Base-by-base conservation (phyloP, 2,113 vertebrate genomes). In the Tiliqua scincoides region DNA sequence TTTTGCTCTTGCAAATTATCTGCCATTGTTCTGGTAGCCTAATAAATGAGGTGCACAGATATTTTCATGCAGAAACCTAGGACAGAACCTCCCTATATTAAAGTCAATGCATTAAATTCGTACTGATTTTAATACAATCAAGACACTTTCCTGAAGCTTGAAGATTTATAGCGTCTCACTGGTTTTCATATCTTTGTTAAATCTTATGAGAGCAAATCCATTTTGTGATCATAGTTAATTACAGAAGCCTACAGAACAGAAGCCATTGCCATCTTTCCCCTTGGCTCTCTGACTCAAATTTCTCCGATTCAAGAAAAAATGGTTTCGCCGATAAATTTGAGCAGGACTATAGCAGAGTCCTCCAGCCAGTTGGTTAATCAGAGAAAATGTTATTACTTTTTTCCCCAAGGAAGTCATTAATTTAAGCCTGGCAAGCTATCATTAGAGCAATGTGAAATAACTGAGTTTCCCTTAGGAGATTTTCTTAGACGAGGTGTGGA, bases 301-400 rank as follows among this genome's bases (percentile, higher is more conserved):
- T 91, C 89, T 91, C 78, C 88, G 89, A 86, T 89, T 93, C 48
- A 88, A 91, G 91, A 89, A 86, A 94, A 94, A 93, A 94, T 92
- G 88, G 30, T n/a, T 93, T 93, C 89, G 71, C 87, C 89, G 88
- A 93, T 94, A 90, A 91, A 92, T 94, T 92, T 89, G 84, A 92
- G 85, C 91, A 93, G 91, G 92, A 87, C 91, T 86, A 21, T 82
- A 89, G 73, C 68, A 79, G 88, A 92, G 85, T 93, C 91, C 92
- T 91, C 89, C 90, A 95, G 92, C 93, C 87, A 88, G 89, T 91
- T 93, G 89, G 88, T 91, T 94, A 95, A 95, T 92, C 92, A 86
- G 90, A 92, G 93, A 94, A 95, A 94, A 94, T 94, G 91, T 93
- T 94, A 94, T 93, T 95, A 91, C 92, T 59, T 94, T 90, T 89